Conservation (phyloP, 2,797 vertebrate species). For the Pseudochaenichthys georgianus region DNA sequence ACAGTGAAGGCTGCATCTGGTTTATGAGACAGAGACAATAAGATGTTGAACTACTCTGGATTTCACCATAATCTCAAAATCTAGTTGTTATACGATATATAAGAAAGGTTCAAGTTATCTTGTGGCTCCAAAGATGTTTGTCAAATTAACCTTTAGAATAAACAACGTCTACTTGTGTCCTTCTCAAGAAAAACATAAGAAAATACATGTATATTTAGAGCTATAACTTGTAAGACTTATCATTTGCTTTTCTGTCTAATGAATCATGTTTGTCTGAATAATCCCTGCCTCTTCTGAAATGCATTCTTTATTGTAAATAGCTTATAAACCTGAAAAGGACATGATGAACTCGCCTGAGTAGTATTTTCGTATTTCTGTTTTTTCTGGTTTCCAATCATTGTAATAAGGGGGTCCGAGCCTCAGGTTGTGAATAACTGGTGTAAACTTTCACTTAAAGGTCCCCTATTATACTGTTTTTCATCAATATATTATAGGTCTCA, state of each 20-base stretch:
- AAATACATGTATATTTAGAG: neutral
- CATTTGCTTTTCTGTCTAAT: no score
- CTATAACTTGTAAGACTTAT: neutral
- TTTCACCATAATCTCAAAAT: neutral
- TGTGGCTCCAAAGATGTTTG: neutral
- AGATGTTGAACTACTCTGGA: neutral
- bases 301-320: neutral
- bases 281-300: neutral
- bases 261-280: neutral
- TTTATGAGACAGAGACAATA: constrained; percentile 18
- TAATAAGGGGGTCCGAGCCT: no score
- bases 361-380: neutral
- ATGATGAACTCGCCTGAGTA: neutral
- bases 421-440: no score
- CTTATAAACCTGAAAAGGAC: neutral
- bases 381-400: no score
- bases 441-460: no score
- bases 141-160: neutral
- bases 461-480: no score
- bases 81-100: no score
- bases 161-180: neutral
- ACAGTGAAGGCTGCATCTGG: constrained; percentile 61
- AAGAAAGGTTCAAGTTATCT: neutral
- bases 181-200: neutral
- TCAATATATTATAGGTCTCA: no score